Base-by-base conservation (phyloP, 1,140 invertebrate species). In the Pseudomyrmex pallidus region DNA sequence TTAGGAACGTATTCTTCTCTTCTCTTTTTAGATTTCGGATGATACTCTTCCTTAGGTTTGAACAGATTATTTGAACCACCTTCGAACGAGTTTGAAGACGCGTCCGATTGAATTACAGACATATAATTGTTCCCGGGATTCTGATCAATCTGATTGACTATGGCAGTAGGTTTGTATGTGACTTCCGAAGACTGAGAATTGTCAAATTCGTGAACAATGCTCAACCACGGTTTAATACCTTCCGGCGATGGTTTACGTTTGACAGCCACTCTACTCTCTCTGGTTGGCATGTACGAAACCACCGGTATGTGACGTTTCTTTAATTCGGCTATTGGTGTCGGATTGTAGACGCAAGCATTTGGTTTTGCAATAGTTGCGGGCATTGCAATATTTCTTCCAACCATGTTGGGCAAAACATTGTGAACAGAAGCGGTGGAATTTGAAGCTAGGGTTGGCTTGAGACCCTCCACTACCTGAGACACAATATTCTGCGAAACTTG, bases 321-420 rank as follows among this genome's bases (percentile, higher is more conserved):
- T 9, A 96, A 83, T 90, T 96, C 95, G 13, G 94, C 93, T 84
- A 96, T 96, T 0, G 96, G 96, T 0, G 96, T 96, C 13, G 96
- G 96, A 90, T 96, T 96, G 85, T 96, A 96, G 52, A 93, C 91
- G 57, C 92, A 92, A 10, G 89, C 78, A 15, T 84, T 66, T 67
- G 89, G 85, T 68, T 90, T 91, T 8, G 84, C 86, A 8, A 89
- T 70, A 9, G 90, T 44, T 2, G 87, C 63, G 0, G 91, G 61
- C 17, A 87, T 84, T 2, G 88, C 66, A 8, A 82, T 61, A 35
- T 90, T 86, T 52, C 89, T 90, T 1, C 90, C 89, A n/a, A 85
- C 59, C 0, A 78, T 73, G 25, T 48, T 63, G 0, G 63, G 4
- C 1, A 62, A 17, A 54, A 48, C 10, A 5, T 63, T 82, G 52